Conservation (phyloP, 1,140 invertebrate genomes). For the Brachionus sp. region DNA sequence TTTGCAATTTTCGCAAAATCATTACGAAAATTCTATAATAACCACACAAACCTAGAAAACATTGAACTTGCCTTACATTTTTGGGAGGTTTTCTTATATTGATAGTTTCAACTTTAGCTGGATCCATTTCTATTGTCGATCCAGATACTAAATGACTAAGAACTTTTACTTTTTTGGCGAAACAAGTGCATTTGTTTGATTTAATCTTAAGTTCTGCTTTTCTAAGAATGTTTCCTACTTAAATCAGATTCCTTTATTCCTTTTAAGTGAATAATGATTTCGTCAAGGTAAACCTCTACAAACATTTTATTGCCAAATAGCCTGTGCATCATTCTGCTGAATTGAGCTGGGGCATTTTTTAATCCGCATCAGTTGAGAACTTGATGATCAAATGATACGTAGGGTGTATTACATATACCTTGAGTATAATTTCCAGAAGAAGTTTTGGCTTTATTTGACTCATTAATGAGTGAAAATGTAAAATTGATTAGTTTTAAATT, state of each 20-base stretch:
- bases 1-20: conserved; percentile 52
- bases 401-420: too few species aligned
- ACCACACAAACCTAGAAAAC: too few species aligned
- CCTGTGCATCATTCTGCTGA: conserved; percentile 14
- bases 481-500: conserved; percentile 2
- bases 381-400: too few species aligned
- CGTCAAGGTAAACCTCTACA: conserved; percentile 25
- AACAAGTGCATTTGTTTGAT: conserved; percentile 47
- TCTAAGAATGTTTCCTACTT: conserved; percentile 49
- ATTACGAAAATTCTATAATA: too few species aligned
- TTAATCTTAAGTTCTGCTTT: neutral
- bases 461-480: neutral
- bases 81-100: conserved; percentile 47
- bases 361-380: too few species aligned
- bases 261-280: too few species aligned
- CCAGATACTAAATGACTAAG: conserved; percentile 47
- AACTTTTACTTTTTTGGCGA: conserved; percentile 15
- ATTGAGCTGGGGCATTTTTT: conserved; percentile 47
- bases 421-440: neutral
- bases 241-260: neutral
- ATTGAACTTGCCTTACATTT: conserved; percentile 53
- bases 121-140: conserved; percentile 44
- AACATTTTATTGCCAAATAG: neutral
- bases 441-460: neutral
- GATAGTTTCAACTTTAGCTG: conserved; percentile 48